Base-by-base conservation (phyloP, 2,113 vertebrate species). In the Melanerpes aurifrons region DNA sequence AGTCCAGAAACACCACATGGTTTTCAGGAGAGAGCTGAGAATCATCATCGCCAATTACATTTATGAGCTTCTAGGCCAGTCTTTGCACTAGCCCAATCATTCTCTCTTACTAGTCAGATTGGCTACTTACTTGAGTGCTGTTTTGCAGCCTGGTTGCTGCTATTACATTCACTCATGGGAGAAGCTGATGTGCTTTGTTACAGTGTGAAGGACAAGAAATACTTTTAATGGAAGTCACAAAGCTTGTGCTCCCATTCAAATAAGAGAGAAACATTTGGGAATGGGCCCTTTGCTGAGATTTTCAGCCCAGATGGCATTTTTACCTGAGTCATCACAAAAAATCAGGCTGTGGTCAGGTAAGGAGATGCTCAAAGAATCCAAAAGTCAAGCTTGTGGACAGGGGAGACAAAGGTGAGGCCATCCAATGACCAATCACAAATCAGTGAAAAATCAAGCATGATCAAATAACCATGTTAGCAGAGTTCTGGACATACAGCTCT, bases 41-140 rank as follows among this genome's bases (percentile, higher is more conserved):
- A 35, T 45, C 13, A 15, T 4, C 59, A 59, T 66, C n/a, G 58
- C 19, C 9, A 22, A 2, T 32, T 47, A 40, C 6, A 69, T 3
- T 25, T 59, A 22, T 0, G 2, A 85, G 13, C 43, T 58, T 8
- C 43, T 58, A 43, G 67, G 25, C 6, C 25, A 63, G 29, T 15
- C 7, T 3, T 35, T 7, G 25, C 63, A 50, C 12, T 31, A 64
- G 13, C 45, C 43, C 40, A 21, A 3, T 24, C 29, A 4, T 47
- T 79, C 45, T 53, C 58, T 86, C 19, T 48, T 66, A 26, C 15
- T 70, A 73, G 43, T 26, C 3, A 1, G 5, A 43, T 4, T 29
- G 21, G 10, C 54, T 17, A 8, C 0, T 0, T 45, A 29, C 28
- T 29, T 6, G 9, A 48, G 20, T 35, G 31, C 45, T 64, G 4